phyloP scores from a whole-genome alignment of 2,888 invertebrate genomes.

The Dascillus cervinus region DNA sequence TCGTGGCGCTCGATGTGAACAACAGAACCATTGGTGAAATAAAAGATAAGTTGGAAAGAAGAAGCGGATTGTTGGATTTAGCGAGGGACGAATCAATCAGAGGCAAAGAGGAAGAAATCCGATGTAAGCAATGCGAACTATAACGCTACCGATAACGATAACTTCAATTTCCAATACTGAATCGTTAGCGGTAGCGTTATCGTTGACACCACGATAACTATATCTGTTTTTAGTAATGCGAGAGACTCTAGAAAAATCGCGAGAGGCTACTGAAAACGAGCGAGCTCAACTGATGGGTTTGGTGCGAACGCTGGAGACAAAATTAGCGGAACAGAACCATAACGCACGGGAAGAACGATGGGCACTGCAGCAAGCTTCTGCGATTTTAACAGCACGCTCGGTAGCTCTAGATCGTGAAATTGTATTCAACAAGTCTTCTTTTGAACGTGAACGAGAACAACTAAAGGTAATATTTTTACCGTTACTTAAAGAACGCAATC shows the following conservation, averaged over 20 bases:
- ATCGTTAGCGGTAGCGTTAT: no score
- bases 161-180: no score
- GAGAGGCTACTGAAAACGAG: conserved; percentile 50
- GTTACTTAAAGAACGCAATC: no score
- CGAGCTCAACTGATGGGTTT: conserved; percentile 47
- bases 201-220: neutral
- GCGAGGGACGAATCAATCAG: conserved; percentile 46
- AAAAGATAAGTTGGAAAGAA: conserved; percentile 43
- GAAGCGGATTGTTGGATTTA: conserved; percentile 41
- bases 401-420: conserved; percentile 55
- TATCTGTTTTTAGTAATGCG: conserved; percentile 46
- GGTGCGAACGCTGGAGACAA: conserved; percentile 49
- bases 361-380: conserved; percentile 51
- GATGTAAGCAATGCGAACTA: conserved; percentile 45
- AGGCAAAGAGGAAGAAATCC: conserved; percentile 49
- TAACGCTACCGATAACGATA: no score
- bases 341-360: conserved; percentile 40
- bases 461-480: conserved; percentile 48
- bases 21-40: conserved; percentile 44
- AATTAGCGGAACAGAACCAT: conserved; percentile 51
- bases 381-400: conserved; percentile 53
- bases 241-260: conserved; percentile 48
- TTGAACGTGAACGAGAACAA: conserved; percentile 54
- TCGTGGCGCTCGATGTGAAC: conserved; percentile 45
- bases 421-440: conserved; percentile 48